Base-by-base conservation (phyloP, 2,113 vertebrate genomes). In the Anthoscopus minutus region DNA sequence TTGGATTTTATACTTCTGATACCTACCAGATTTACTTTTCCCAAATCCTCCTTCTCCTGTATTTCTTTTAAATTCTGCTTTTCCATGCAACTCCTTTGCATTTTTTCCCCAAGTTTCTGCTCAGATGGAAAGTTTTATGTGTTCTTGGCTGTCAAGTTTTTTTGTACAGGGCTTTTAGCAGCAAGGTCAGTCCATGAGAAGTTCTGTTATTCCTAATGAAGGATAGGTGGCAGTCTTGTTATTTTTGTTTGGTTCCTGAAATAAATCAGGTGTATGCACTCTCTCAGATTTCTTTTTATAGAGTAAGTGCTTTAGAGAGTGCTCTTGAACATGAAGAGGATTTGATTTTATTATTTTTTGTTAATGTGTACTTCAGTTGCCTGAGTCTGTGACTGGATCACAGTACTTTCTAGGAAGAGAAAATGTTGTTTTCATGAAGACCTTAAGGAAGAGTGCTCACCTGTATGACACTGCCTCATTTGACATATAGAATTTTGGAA, bases 181-280 rank as follows among this genome's bases (percentile, higher is more conserved):
- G 74, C 79, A 70, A 70, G 84, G 82, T 85, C 78, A 74, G 48
- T 70, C 38, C 72, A 33, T 11, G 18, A 56, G 61, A 96, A 94
- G 31, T 80, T 93, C 71, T 79, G 22, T 72, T 96, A 81, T 89
- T 79, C 31, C 2, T 65, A 48, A 37, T 72, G 87, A 89, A 78
- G 86, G 74, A 72, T 95, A 92, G 84, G 72, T 96, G 86, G 92
- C 86, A 90, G 90, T 96, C 62, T 76, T 93, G 92, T 72, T 88
- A 79, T 91, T 95, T 92, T 82, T 64, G 38, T 94, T 92, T 93
- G 76, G 42, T 73, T 77, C 60, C 67, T 78, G 67, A 86, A 80
- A 77, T 85, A 81, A 93, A 82, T 85, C 81, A 78, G 79, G 66
- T 96, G 28, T 71, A 25, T 47, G 25, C 30, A 31, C 47, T 81